Conservation (phyloP, 2,888 invertebrate genomes). For the Masnerella sp. region DNA sequence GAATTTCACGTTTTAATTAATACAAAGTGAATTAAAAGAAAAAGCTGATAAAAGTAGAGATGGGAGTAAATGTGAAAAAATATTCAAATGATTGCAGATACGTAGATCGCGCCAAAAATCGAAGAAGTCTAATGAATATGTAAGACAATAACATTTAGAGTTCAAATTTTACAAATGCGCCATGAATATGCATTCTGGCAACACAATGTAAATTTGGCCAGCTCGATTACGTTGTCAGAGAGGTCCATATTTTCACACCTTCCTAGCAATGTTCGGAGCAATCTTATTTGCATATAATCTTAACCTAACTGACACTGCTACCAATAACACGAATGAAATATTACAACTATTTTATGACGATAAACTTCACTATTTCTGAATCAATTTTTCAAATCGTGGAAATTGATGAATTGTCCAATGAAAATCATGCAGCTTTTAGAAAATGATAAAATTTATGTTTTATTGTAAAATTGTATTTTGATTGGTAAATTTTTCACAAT, state of each 20-base stretch:
- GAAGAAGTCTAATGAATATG: slow-evolving; percentile 50
- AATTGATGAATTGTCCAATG: too few species aligned
- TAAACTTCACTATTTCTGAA: too few species aligned
- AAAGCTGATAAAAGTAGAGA: too few species aligned
- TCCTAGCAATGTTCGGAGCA: slow-evolving; percentile 40
- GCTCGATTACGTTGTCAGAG: slow-evolving; percentile 49
- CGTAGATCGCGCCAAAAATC: slow-evolving; percentile 25
- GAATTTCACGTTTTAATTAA: too few species aligned
- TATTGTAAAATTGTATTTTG: too few species aligned
- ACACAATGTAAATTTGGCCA: slow-evolving; percentile 54
- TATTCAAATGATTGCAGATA: slow-evolving; percentile 3
- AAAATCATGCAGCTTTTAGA: too few species aligned
- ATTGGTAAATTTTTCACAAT: too few species aligned
- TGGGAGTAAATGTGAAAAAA: too few species aligned
- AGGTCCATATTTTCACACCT: slow-evolving; percentile 57
- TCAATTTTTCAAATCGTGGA: too few species aligned
- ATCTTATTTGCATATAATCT: slow-evolving; percentile 50
- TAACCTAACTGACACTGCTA: slow-evolving; percentile 10
- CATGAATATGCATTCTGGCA: slow-evolving; percentile 51
- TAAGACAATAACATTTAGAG: slow-evolving; percentile 53
- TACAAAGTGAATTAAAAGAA: too few species aligned
- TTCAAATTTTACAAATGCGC: slow-evolving; percentile 45
- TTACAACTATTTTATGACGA: slow-evolving; percentile 9
- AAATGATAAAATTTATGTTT: too few species aligned
- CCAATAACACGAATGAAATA: slow-evolving; percentile 5